Conservation (phyloP, 2,113 vertebrate species). For the Rynchops niger region DNA sequence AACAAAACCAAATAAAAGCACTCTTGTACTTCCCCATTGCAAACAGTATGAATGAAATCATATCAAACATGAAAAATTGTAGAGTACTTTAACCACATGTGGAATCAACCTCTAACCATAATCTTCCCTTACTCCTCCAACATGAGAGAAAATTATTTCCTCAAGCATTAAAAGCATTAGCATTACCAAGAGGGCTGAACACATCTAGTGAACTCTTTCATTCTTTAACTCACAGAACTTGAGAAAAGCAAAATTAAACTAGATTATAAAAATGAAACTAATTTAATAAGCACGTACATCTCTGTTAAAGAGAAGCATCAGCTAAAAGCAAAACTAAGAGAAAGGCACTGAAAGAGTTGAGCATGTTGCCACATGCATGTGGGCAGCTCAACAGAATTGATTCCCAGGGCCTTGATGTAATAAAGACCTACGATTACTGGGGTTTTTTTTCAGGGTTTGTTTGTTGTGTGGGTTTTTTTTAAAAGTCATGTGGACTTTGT, state of each 20-base stretch:
- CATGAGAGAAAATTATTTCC: slow-evolving; percentile 6
- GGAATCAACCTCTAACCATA: slow-evolving; percentile 48
- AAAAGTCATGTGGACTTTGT: accelerated
- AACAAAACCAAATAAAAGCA: slow-evolving; percentile 36
- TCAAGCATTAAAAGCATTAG: slow-evolving; percentile 19
- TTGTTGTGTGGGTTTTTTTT: background rate
- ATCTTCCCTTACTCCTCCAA: slow-evolving; percentile 29
- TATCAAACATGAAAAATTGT: slow-evolving; percentile 18
- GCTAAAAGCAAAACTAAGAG: background rate
- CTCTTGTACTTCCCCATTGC: background rate
- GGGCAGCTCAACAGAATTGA: accelerated
- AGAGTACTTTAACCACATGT: slow-evolving; percentile 13
- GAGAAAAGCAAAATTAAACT: background rate
- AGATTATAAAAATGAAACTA: background rate
- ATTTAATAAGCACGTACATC: background rate
- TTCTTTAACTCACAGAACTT: background rate
- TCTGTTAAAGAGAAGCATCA: background rate
- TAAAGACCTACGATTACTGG: background rate
- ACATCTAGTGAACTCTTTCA: background rate
- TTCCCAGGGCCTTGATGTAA: too few species aligned
- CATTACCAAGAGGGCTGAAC: background rate
- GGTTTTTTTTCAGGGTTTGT: background rate
- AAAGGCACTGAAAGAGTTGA: background rate
- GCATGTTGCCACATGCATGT: accelerated
- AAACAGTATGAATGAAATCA: background rate